phyloP scores from a whole-genome alignment of 1,140 invertebrate species.

The Atta colombica region DNA sequence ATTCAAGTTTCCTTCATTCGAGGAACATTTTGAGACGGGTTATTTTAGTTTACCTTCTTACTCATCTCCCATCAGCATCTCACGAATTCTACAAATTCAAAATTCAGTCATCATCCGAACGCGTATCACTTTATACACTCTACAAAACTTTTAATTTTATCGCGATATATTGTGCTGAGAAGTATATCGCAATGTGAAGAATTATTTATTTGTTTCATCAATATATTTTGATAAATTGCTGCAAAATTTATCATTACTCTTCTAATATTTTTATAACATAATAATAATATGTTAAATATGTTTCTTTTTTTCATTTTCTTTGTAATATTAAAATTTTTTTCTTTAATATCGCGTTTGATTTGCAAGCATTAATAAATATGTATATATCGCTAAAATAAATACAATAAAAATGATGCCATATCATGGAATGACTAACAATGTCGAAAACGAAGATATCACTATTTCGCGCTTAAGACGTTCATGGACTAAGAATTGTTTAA shows the following conservation, averaged over 20 bases:
- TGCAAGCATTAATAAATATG: background rate
- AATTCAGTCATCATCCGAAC: conserved; percentile 73
- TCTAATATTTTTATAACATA: conserved; percentile 20
- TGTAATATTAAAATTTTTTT: background rate
- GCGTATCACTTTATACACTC: conserved; percentile 59
- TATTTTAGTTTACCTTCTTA: conserved; percentile 77
- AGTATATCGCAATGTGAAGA: background rate
- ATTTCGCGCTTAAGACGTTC: conserved; percentile 81
- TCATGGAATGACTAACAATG: conserved; percentile 57
- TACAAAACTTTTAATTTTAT: conserved; percentile 19
- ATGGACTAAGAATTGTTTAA: conserved; percentile 82
- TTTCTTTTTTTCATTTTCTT: background rate
- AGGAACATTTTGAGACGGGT: conserved; percentile 65
- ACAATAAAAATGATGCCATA: conserved; percentile 58
- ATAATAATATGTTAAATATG: conserved; percentile 8
- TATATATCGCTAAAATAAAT: background rate
- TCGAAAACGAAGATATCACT: conserved; percentile 41
- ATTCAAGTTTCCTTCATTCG: conserved; percentile 60
- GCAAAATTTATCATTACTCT: background rate
- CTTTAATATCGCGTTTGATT: background rate
- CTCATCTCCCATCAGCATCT: conserved; percentile 40
- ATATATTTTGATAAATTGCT: background rate
- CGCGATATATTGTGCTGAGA: background rate
- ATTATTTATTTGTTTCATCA: background rate
- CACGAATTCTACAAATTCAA: conserved; percentile 65